phyloP scores from a whole-genome alignment of 1,140 invertebrate species.

The Temnothorax nylanderi region DNA sequence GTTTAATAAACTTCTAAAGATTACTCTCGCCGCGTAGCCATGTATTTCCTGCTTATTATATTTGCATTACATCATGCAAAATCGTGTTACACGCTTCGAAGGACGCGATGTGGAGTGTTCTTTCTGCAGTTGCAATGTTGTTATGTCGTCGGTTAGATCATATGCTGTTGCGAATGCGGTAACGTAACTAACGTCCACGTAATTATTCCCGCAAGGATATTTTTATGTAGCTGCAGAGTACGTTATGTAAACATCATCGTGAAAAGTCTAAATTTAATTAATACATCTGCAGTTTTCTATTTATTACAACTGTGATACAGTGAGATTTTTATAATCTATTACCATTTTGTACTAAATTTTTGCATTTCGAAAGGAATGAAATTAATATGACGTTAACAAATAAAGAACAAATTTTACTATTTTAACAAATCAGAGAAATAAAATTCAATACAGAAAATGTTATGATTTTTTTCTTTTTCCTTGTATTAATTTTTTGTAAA shows the following conservation, averaged over 20 bases:
- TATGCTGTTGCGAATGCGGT: neutral
- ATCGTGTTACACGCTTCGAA: neutral
- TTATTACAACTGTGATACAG: neutral
- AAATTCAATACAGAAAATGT: neutral
- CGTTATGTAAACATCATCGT: neutral
- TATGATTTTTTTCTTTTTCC: neutral
- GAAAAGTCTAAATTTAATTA: neutral
- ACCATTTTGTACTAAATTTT: neutral
- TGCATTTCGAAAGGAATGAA: neutral
- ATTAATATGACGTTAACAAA: neutral
- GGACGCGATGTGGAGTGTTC: neutral
- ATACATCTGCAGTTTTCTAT: neutral
- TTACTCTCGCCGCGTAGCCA: neutral
- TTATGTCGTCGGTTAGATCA: constrained; percentile 26
- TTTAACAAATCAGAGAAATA: neutral
- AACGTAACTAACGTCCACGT: constrained; percentile 25
- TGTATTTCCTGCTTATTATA: constrained; percentile 31
- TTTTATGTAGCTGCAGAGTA: neutral
- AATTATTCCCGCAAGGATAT: constrained; percentile 32
- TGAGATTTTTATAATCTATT: neutral
- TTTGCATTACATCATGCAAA: constrained; percentile 47
- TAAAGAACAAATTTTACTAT: neutral
- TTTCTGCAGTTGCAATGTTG: constrained; percentile 43
- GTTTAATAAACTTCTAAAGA: constrained; percentile 51
- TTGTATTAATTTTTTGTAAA: neutral